Evolutionary conservation across 1,140 invertebrate genomes (phyloP), one percentile per base, ranked within the genome.

Genomic region (Bombus cullumanus): DNA sequence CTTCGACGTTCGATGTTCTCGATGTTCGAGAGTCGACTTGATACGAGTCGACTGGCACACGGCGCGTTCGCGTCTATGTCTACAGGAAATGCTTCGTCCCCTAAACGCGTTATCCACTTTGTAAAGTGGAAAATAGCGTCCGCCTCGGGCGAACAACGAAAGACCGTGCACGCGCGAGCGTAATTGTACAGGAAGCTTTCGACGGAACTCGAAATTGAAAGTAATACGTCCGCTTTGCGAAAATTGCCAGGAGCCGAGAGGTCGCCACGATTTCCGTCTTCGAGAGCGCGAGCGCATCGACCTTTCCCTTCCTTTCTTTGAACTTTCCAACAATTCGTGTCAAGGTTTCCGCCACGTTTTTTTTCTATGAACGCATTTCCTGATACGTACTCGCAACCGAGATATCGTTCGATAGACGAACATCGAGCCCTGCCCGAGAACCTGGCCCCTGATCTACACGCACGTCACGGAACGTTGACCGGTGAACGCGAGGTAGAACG

Each of bases 111-210:
- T 88, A 89, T 86, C 69, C 80, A 89, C 64, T 86, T 83, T 8
- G 69, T 47, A 76, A 89, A 89, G 79, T 89, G 71, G 87, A 89
- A 89, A 89, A 89, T 89, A 80, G 68, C 79, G 79, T 74, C 43
- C 69, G 66, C 64, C 78, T 41, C n/a, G 79, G 15, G n/a, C 53
- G 53, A 53, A 25, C 3, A 47, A 47, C 41, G 53, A 47, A 62
- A n/a, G 31, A 39, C 15, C 39, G 22, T 59, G 41, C 47, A 43
- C 75, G 47, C 82, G 39, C 31, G 28, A n/a, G 0, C 34, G n/a
- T 37, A 37, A 25, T 47, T 10, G 39, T 25, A 31, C 62, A 53
- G 83, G 66, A 72, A 77, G 59, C 47, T 39, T 10, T 37, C 18
- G 25, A 18, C 74, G 86, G 59, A 82, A 84, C 37, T n/a, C 57